Conservation (phyloP, 2,888 invertebrate genomes). For the Pyrgus malvae region DNA sequence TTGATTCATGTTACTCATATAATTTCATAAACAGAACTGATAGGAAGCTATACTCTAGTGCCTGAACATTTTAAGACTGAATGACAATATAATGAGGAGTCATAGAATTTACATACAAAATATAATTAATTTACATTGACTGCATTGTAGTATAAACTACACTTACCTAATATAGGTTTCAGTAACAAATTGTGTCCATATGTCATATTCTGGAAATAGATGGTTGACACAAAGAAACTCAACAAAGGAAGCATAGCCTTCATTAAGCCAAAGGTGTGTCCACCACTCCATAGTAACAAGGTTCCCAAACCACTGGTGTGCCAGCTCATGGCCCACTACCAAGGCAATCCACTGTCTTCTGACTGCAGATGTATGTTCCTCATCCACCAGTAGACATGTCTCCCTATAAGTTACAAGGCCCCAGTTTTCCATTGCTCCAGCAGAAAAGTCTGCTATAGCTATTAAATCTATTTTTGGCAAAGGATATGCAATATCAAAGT, state of each 20-base stretch:
- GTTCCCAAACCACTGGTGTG: conserved; percentile 99
- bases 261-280: conserved; percentile 98
- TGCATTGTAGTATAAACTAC: no score
- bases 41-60: no score
- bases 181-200: conserved; percentile 98
- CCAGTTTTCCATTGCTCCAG: conserved; percentile 99
- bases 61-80: no score
- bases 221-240: conserved; percentile 96
- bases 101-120: no score
- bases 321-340: conserved; percentile 95
- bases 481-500: conserved; percentile 97
- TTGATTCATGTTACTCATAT: no score
- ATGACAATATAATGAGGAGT: background rate
- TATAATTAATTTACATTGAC: no score
- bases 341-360: conserved; percentile 93
- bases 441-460: conserved; percentile 97
- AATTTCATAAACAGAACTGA: no score
- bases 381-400: conserved; percentile 94
- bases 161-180: conserved; percentile 88
- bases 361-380: conserved; percentile 92
- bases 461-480: conserved; percentile 98
- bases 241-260: conserved; percentile 97
- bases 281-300: conserved; percentile 99
- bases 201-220: conserved; percentile 96
- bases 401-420: conserved; percentile 96